A percentile compares a stretch with the other conserved stretches of the same genome.
Conservation (phyloP, 2,888 invertebrate genomes). For the Molanna angustata region DNA sequence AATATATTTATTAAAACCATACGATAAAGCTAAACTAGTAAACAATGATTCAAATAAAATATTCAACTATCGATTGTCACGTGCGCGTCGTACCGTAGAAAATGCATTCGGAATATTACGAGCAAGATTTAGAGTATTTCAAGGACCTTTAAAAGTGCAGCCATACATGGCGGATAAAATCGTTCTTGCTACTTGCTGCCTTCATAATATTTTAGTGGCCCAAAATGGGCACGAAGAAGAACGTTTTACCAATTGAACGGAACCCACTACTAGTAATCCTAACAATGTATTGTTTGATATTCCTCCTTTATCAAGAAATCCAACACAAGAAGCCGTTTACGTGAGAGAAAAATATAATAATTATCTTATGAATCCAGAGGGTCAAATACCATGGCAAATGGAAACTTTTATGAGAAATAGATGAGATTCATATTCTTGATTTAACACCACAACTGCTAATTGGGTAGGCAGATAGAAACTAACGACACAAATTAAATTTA, state of each 20-base stretch:
- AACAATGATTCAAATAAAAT: constrained; percentile 5
- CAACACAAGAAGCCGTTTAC: background rate
- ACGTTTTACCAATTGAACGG: background rate
- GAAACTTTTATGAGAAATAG: background rate
- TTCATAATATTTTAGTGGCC: background rate
- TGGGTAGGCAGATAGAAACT: no score
- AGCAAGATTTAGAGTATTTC: constrained; percentile 22
- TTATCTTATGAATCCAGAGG: background rate
- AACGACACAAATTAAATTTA: no score
- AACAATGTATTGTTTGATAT: background rate
- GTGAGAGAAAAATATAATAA: background rate
- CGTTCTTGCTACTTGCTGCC: constrained; percentile 23
- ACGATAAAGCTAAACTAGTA: background rate
- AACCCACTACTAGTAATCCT: background rate
- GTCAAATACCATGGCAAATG: constrained; percentile 2
- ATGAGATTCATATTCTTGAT: constrained; percentile 1
- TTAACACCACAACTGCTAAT: no score
- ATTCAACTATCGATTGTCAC: constrained; percentile 2
- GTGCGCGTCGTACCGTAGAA: constrained; percentile 24
- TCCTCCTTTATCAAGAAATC: background rate
- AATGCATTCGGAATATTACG: constrained; percentile 28
- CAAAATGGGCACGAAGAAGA: background rate
- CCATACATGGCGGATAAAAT: constrained; percentile 16
- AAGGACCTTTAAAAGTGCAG: constrained; percentile 25
- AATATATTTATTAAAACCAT: constrained; percentile 5